These are phyloP conservation scores for Aelia acuminata DNA, from an alignment of 2,888 invertebrate species.

Conservation along the genomic window DNA sequence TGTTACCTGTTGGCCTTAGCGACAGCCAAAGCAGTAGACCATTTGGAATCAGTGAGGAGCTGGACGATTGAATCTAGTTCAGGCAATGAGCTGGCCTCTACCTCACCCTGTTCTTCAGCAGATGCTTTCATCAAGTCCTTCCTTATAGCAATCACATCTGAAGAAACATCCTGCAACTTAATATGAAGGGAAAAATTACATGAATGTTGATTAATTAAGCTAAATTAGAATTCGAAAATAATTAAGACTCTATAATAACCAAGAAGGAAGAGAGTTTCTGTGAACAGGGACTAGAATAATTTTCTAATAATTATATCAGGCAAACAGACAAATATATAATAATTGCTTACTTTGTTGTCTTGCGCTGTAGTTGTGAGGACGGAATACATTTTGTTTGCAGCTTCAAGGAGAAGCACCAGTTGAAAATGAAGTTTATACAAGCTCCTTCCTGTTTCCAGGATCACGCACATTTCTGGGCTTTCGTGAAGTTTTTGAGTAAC, in stretches of 20 bases:
- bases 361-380: conserved; percentile 76
- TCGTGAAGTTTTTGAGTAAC: conserved; percentile 84
- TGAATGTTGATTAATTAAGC: background rate
- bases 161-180: conserved; percentile 77
- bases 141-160: conserved; percentile 75
- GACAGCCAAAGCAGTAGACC: conserved; percentile 79
- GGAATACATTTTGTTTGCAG: conserved; percentile 86
- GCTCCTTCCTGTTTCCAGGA: conserved; percentile 86
- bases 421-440: conserved; percentile 95
- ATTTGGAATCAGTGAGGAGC: conserved; percentile 76
- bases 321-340: background rate
- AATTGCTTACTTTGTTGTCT: conserved; percentile 72
- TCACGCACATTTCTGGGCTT: conserved; percentile 79
- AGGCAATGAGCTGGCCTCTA: conserved; percentile 61
- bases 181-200: conserved; percentile 58
- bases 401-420: conserved; percentile 88
- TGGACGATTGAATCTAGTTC: conserved; percentile 70
- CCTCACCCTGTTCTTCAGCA: conserved; percentile 69
- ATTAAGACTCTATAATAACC: background rate
- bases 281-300: background rate
- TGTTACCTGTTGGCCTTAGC: conserved; percentile 74
- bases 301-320: background rate
- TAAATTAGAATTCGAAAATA: background rate
- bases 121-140: conserved; percentile 70
- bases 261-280: background rate